Evolutionary conservation across 2,797 vertebrate genomes (phyloP).

Genomic region (Hydrolagus colliei): DNA sequence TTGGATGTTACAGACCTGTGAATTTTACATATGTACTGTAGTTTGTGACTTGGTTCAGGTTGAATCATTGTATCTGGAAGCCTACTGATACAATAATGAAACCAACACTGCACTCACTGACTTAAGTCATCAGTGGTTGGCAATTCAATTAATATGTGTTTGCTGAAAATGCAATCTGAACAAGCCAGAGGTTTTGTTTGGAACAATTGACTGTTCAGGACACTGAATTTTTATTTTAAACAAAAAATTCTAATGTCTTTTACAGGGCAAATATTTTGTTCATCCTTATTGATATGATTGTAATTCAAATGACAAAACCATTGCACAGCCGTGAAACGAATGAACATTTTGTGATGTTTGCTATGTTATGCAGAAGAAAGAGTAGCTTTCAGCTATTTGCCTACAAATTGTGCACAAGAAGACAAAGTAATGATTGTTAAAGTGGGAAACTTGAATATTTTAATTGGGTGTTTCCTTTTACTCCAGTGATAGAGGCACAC

Average conservation of each 20-base stretch:
- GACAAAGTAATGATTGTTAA: neutral
- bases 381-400: neutral
- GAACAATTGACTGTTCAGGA: too few relatives aligned
- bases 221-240: too few relatives aligned
- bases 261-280: too few relatives aligned
- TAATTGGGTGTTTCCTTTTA: neutral
- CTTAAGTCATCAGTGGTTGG: neutral
- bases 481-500: neutral
- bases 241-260: too few relatives aligned
- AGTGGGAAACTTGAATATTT: neutral
- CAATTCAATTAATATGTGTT: neutral
- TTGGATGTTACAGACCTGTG: neutral
- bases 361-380: too few relatives aligned
- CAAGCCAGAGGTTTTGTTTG: neutral
- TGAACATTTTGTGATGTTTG: too few relatives aligned
- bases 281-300: too few relatives aligned
- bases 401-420: neutral
- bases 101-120: neutral
- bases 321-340: too few relatives aligned
- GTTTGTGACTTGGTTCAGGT: neutral
- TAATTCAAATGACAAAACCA: too few relatives aligned
- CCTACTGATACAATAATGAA: neutral
- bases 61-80: neutral
- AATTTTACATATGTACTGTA: neutral
- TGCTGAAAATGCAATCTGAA: neutral